Evolutionary conservation across 2,888 invertebrate genomes (phyloP), one percentile per base, ranked within the genome.

Genomic region (Sinelater perroti): DNA sequence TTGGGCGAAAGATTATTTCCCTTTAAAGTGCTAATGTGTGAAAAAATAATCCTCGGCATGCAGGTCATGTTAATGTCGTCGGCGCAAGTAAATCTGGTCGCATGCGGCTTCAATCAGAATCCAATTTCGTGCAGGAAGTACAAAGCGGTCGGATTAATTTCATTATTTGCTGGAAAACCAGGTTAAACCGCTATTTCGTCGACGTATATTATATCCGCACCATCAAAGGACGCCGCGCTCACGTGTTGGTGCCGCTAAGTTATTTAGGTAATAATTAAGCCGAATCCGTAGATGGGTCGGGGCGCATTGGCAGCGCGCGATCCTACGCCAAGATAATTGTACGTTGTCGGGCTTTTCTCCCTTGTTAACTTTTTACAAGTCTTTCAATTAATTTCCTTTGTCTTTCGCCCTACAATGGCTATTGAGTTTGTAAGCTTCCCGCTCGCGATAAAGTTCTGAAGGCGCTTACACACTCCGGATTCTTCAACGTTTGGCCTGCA

Each of bases 141-240:
- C 40, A 47, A 47, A 47, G 47, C 47, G 33, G 24, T 24, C 24
- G 26, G 26, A 47, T 47, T 47, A 47, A 47, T 47, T 47, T 47
- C 35, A 47, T 47, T 35, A 47, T 33, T 10, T 33, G 24, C 35
- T 47, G 24, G 47, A 47, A 35, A 47, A 47, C 26, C 33, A 35
- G 17, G 47, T 47, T 47, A 47, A 47, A 35, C 47, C 35, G 33
- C 16, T 35, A 47, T 47, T 47, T 47, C 40, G 21, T 10, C 11
- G 40, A 14, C 40, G 40, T 24, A 24, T 21, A 40, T 40, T 40
- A 40, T 21, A 24, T 38, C 20, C 24, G 13, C 40, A 26, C 40
- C 40, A 40, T 40, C 21, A 40, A 40, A 24, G 24, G 20, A 3
- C 11, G 11, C 26, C 16, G 13, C 13, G 24, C 24, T 24, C 26